Base-by-base conservation (phyloP, 2,797 vertebrate species). In the Poeciliopsis paucimaculata region DNA sequence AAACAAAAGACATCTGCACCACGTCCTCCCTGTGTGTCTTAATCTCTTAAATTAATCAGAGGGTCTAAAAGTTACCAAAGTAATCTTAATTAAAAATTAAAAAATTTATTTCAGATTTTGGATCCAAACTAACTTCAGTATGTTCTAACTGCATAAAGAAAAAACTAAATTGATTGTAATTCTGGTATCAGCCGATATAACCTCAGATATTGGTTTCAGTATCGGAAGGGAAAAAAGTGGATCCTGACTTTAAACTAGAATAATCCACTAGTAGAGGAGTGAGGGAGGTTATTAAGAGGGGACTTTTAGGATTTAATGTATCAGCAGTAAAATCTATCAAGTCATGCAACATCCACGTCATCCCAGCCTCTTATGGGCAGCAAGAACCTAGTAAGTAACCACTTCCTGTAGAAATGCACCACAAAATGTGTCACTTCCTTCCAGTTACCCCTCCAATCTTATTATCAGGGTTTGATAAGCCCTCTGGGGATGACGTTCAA, bases 371-470 rank as follows among this genome's bases (percentile, higher is more conserved):
- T 55, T 64, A 31, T 82, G 82, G 76, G 74, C 78, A 81, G 64
- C 85, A 60, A 47, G 4, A 77, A 86, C 82, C 79, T 57, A 88
- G 86, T 88, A 89, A 92, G 91, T 92, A 92, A 92, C 86, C 83
- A 92, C 90, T 93, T 95, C 93, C 93, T 92, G 89, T 78, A 66
- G 86, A 89, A 92, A 90, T 36, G 46, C 84, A 87, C 43, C 2
- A 74, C 84, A 84, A 89, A 72, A 86, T 66, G 82, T 87, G 66
- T 81, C 80, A 66, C 83, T 90, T 92, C 90, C 91, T 86, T 84
- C 82, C 75, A 82, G 89, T 90, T 87, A 71, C 70, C 53, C 49
- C 45, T 79, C 81, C 82, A 78, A 72, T 86, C 87, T 90, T 88
- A 7, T 91, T 85, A 85, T 89, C 86, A 77, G 13, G 28, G 73